These are phyloP conservation scores for Volucella bombylans DNA, from an alignment of 2,888 invertebrate species.

Conservation along the genomic window DNA sequence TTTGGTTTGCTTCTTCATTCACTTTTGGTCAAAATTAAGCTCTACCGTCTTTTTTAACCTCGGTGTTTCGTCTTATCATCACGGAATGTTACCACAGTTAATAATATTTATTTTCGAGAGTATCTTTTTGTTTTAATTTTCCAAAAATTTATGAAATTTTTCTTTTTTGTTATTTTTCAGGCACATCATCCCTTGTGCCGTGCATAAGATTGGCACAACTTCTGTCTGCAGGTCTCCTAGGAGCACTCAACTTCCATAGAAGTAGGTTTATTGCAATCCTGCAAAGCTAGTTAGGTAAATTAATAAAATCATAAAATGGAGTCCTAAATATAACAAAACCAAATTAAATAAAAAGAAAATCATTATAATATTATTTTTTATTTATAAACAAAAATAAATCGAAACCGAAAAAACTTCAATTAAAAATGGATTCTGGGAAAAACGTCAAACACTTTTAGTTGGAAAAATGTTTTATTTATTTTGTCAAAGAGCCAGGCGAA, in stretches of 20 bases:
- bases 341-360: neutral
- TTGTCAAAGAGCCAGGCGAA: constrained; percentile 8
- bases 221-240: neutral
- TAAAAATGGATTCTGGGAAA: neutral
- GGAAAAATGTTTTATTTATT: neutral
- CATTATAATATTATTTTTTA: constrained; percentile 10
- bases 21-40: no score
- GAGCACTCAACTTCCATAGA: neutral
- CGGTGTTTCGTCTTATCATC: no score
- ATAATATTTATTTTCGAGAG: no score
- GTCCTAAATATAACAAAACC: constrained; percentile 6
- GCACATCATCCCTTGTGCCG: neutral
- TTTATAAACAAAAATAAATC: neutral
- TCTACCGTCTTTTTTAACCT: no score
- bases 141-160: neutral
- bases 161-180: constrained; percentile 11
- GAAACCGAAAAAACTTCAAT: constrained; percentile 16
- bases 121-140: no score
- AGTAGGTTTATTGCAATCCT: neutral
- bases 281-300: constrained; percentile 50
- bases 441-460: neutral
- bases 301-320: neutral
- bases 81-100: no score
- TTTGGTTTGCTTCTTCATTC: no score
- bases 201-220: neutral